Base-by-base conservation (phyloP, 2,888 invertebrate species). In the Noctua pronuba region DNA sequence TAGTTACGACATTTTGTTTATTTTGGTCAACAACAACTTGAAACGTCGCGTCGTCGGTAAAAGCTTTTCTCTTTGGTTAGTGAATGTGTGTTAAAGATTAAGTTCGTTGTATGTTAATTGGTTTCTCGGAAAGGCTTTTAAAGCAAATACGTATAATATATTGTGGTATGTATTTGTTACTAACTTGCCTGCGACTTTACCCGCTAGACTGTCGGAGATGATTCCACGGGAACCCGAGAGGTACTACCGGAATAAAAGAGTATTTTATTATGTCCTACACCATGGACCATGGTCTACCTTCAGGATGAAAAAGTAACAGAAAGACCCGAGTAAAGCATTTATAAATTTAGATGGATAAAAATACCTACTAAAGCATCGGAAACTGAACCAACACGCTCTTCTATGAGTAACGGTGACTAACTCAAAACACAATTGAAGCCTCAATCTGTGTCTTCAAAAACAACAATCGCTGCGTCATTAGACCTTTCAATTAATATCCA, bases 1-100 rank as follows among this genome's bases (percentile, higher is more conserved):
- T 13, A 44, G 60, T 86, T 86, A 80, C 81, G 67, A 82, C 82
- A 86, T 69, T 69, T 75, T 77, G 77, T 79, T 84, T 80, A 68
- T 74, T 77, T 84, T 65, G 75, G 65, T 82, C 46, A 72, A 72
- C 73, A 65, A 28, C 35, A n/a, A 67, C 21, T 79, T 38, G 6
- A 24, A 58, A 71, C 28, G 18, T 60, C 58, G 55, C 24, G 49
- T 38, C 55, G 1, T 31, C 64, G 64, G 68, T 77, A 65, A 69
- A 81, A 81, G 70, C 60, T 46, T 83, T 80, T 84, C 84, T 77
- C 65, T 80, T 80, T 55, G 44, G 64, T 75, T 10, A 69, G 31
- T 67, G 5, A 28, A 72, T 62, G 72, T 65, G 38, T 71, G 60
- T 58, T 55, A 49, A 55, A 55, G 58, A 52, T 52, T 49, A 35